Percentiles rank a stretch among this genome's conserved stretches.
Evolutionary conservation across 2,113 vertebrate genomes (phyloP).

Genomic region (Ictalurus punctatus): DNA sequence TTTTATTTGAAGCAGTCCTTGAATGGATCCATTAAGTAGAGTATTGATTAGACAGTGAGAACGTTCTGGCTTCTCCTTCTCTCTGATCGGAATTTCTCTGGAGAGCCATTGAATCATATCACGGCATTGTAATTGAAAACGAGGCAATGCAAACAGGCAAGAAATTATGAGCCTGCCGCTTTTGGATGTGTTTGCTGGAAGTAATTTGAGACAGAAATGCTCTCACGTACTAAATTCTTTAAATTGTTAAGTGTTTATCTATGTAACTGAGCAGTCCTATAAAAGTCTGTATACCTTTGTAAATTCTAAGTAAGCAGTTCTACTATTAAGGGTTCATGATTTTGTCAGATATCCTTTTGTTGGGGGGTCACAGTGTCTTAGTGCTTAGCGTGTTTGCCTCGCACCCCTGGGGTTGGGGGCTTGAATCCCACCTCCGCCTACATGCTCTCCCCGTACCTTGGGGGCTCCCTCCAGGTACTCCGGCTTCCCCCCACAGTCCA

Average conservation of each 20-base stretch:
- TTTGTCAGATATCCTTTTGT: background rate
- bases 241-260: background rate
- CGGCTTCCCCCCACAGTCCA: too few species aligned
- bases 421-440: too few species aligned
- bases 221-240: background rate
- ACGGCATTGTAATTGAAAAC: conserved; percentile 49
- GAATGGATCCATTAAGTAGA: conserved; percentile 54
- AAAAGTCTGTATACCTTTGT: background rate
- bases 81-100: conserved; percentile 49
- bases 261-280: background rate
- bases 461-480: too few species aligned
- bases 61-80: conserved; percentile 30
- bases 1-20: conserved; percentile 51
- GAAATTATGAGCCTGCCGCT: conserved; percentile 22
- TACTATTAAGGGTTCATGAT: background rate
- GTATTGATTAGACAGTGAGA: conserved; percentile 51
- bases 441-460: too few species aligned
- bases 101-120: conserved; percentile 52
- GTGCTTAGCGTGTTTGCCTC: too few species aligned
- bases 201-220: conserved; percentile 12
- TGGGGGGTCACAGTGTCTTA: too few species aligned
- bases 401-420: too few species aligned
- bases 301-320: background rate
- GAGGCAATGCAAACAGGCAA: conserved; percentile 36
- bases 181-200: background rate